These are phyloP conservation scores for Opisthocomus hoazin DNA, from an alignment of 2,113 vertebrate genomes.

Conservation along the genomic window DNA sequence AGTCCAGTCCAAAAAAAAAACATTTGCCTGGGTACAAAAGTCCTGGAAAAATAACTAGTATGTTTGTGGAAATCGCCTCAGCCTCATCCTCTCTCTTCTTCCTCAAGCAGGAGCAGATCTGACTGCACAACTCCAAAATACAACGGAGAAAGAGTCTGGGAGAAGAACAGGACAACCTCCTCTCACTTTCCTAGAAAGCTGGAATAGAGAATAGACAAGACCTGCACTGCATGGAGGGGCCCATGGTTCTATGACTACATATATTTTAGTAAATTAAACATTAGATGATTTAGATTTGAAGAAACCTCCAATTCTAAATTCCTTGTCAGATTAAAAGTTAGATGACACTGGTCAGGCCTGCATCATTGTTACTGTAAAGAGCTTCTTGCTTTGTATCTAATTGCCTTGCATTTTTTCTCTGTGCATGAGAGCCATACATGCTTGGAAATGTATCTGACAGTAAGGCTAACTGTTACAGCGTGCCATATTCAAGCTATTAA, in stretches of 20 bases:
- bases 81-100: neutral
- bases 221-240: accelerated
- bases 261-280: neutral
- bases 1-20: no score
- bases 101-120: accelerated
- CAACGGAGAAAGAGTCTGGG: neutral
- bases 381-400: neutral
- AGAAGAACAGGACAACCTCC: neutral
- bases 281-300: neutral
- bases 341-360: neutral
- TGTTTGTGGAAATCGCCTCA: neutral
- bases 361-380: neutral
- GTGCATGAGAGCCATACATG: neutral
- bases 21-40: neutral
- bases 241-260: neutral
- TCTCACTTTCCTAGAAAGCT: neutral
- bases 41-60: neutral
- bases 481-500: neutral
- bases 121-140: neutral
- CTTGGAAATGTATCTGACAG: neutral
- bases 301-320: neutral
- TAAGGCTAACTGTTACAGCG: no score
- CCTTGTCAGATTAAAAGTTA: neutral
- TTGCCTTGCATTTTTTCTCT: neutral
- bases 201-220: neutral